Base-by-base conservation (phyloP, 1,140 invertebrate species). In the Streblospio benedicti region DNA sequence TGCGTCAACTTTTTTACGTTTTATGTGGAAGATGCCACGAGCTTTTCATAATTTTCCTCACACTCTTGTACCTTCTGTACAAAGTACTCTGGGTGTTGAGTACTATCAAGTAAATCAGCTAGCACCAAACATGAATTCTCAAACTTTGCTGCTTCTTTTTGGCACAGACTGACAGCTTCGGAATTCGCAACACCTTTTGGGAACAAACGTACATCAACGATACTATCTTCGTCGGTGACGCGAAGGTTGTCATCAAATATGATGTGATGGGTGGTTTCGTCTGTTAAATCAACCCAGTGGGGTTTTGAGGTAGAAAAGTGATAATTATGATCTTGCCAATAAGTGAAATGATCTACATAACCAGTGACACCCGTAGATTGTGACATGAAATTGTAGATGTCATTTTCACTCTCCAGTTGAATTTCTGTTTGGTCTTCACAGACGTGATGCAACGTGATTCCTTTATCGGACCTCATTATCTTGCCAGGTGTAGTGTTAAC, bases 161-260 rank as follows among this genome's bases (percentile, higher is more conserved):
- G 60, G 49, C 61, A 20, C 60, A 74, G 31, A 56, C 69, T 62
- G 31, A 63, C 23, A 38, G 59, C 49, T 28, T 35, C 9, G 12
- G 14, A 14, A 14, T 35, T 38, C 20, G 33, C 54, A 5, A n/a
- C 9, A 14, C 57, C 45, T 51, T 68, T 43, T 16, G 25, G 31
- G 53, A 72, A 69, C 54, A 73, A 35, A 25, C 72, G 58, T 14
- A 74, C 65, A 52, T 76, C 70, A 2, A 75, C 66, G 27, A 76
- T 75, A 60, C 70, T 76, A 56, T 76, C 73, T 25, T 71, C 70
- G 35, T 68, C 67, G 6, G 69, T 64, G 9, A 57, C 47, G 20
- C 74, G 56, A 56, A 72, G 71, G 54, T 75, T 75, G 61, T 76
- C 74, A 50, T 76, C 74, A 59, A 76, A 76, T 54, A 76, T 69